Conservation (phyloP, 2,797 vertebrate species). For the Bucorvus abyssinicus region DNA sequence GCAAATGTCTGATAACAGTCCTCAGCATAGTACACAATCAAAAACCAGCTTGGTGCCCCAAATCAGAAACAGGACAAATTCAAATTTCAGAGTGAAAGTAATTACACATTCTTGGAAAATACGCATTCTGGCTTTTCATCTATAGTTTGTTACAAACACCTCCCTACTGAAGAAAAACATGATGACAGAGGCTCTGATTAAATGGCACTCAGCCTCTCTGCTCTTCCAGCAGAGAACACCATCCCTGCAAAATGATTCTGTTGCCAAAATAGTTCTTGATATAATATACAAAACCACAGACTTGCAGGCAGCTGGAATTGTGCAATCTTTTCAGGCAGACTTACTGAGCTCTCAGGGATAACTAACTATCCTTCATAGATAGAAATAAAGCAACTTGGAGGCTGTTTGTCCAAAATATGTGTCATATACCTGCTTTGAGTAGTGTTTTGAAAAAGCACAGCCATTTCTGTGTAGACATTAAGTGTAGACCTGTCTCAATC, state of each 20-base stretch:
- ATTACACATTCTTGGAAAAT: background rate
- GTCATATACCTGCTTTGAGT: background rate
- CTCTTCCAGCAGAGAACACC: background rate
- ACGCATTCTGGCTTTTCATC: background rate
- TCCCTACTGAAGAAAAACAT: background rate
- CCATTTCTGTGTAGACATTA: background rate
- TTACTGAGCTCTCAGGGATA: background rate
- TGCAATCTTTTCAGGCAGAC: background rate
- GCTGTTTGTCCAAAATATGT: background rate
- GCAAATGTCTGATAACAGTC: background rate
- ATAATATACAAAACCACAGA: background rate
- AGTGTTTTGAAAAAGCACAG: background rate
- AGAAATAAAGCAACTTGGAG: background rate
- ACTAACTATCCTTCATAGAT: background rate
- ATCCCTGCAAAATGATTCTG: background rate
- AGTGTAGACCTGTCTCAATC: background rate
- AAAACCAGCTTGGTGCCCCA: background rate
- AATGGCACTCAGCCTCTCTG: background rate
- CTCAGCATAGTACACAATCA: background rate
- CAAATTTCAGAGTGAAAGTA: background rate
- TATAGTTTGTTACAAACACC: background rate
- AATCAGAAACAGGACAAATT: background rate
- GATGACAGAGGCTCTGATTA: background rate
- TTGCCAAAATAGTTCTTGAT: background rate
- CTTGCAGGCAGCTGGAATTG: conserved; percentile 4